A percentile compares a stretch with the other conserved stretches of the same genome.
Evolutionary conservation across 2,113 vertebrate genomes (phyloP).

Genomic region (Phoxinus phoxinus): DNA sequence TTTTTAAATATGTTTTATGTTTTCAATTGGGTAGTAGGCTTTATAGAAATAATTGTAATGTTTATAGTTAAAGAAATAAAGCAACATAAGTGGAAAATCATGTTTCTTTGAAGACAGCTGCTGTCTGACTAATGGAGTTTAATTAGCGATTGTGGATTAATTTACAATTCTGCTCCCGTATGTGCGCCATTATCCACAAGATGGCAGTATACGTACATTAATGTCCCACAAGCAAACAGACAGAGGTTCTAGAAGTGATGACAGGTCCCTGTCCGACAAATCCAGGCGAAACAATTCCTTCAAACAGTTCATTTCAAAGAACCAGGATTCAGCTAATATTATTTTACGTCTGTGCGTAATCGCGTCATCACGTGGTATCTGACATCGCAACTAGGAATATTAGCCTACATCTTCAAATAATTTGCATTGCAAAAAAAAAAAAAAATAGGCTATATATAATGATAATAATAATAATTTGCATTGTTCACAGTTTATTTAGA

Average conservation of each 20-base stretch:
- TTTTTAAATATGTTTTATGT: not conserved
- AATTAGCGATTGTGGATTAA: not conserved
- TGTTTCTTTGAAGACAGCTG: not conserved
- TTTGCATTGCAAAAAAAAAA: too few species aligned
- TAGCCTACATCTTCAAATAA: too few species aligned
- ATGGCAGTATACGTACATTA: slow-evolving; percentile 17
- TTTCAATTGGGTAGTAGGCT: not conserved
- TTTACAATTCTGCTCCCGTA: not conserved
- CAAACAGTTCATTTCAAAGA: not conserved
- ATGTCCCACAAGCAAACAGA: not conserved
- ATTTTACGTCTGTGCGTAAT: not conserved
- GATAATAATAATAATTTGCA: too few species aligned
- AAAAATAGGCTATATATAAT: too few species aligned
- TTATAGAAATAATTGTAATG: not conserved
- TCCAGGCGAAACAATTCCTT: not conserved
- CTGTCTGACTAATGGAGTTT: not conserved
- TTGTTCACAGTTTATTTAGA: not conserved
- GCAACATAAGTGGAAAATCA: not conserved
- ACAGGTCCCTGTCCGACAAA: not conserved
- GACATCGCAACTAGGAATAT: too few species aligned
- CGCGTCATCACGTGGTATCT: not conserved
- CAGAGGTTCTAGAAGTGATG: too few species aligned
- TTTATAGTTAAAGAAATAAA: not conserved
- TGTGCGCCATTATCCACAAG: slow-evolving; percentile 6
- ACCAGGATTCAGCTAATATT: not conserved